These are phyloP conservation scores for Pseudochirops cupreus DNA, from an alignment of 2,797 vertebrate species.

Conservation along the genomic window DNA sequence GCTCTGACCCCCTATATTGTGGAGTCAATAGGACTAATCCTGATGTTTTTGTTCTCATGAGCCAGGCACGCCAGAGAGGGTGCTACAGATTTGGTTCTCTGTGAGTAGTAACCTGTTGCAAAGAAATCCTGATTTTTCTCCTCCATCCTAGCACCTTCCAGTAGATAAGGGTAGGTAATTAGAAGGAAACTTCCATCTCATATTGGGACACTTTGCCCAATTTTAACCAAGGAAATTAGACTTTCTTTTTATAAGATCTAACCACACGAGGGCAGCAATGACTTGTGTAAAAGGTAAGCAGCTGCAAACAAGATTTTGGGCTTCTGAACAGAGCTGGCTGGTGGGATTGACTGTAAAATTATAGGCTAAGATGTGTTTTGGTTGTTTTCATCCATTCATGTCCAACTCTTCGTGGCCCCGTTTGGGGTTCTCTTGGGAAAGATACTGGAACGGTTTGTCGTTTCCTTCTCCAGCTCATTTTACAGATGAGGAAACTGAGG, in stretches of 20 bases:
- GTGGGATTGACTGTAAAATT: background rate
- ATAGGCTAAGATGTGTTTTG: background rate
- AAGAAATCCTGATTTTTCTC: background rate
- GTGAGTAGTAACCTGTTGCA: background rate
- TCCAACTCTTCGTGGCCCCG: background rate
- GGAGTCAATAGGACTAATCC: background rate
- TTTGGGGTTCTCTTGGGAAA: background rate
- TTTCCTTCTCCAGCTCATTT: background rate
- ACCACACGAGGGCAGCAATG: constrained; percentile 1
- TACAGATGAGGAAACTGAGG: background rate
- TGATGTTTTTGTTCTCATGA: background rate
- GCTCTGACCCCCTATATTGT: background rate
- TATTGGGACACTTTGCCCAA: background rate
- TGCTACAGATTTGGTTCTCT: background rate
- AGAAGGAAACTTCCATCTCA: background rate
- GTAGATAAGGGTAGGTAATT: background rate
- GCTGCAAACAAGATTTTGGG: background rate
- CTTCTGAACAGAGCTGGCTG: background rate
- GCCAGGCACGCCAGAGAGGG: background rate
- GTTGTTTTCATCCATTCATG: background rate
- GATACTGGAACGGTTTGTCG: background rate
- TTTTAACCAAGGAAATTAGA: background rate
- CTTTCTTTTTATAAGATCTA: background rate
- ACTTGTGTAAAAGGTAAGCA: background rate
- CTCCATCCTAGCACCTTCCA: background rate